These are phyloP conservation scores for Leptogaster cylindrica DNA, from an alignment of 2,888 invertebrate species.

Conservation along the genomic window DNA sequence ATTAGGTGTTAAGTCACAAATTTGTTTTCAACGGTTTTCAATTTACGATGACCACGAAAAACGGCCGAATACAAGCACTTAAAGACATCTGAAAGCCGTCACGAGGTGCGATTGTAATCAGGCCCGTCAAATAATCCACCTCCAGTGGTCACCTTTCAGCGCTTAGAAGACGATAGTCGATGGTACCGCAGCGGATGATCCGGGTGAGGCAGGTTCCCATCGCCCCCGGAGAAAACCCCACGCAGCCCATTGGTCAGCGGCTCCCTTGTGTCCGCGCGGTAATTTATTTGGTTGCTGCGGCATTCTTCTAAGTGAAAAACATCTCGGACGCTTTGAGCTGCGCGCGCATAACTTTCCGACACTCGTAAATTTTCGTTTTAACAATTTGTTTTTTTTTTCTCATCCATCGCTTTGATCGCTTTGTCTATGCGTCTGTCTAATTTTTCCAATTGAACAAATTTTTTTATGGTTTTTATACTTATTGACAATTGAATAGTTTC, in stretches of 20 bases:
- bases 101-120: neutral
- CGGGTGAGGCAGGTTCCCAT: neutral
- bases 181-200: neutral
- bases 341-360: conserved; percentile 31
- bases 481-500: conserved; percentile 37
- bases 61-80: neutral
- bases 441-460: conserved; percentile 21
- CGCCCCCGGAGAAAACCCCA: too few relatives aligned
- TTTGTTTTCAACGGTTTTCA: conserved; percentile 38
- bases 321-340: conserved; percentile 13
- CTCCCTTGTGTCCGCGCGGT: neutral
- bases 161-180: neutral
- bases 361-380: conserved; percentile 30
- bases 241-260: conserved; percentile 15
- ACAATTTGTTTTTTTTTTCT: neutral
- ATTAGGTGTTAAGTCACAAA: conserved; percentile 40
- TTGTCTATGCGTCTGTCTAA: conserved; percentile 23
- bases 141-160: conserved; percentile 20
- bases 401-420: conserved; percentile 14
- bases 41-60: conserved; percentile 28
- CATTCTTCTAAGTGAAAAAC: conserved; percentile 15
- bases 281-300: conserved; percentile 33
- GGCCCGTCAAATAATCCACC: conserved; percentile 19
- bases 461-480: conserved; percentile 37
- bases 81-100: conserved; percentile 17